Evolutionary conservation across 1,140 invertebrate genomes (phyloP).

Genomic region (Plutomurus gul): DNA sequence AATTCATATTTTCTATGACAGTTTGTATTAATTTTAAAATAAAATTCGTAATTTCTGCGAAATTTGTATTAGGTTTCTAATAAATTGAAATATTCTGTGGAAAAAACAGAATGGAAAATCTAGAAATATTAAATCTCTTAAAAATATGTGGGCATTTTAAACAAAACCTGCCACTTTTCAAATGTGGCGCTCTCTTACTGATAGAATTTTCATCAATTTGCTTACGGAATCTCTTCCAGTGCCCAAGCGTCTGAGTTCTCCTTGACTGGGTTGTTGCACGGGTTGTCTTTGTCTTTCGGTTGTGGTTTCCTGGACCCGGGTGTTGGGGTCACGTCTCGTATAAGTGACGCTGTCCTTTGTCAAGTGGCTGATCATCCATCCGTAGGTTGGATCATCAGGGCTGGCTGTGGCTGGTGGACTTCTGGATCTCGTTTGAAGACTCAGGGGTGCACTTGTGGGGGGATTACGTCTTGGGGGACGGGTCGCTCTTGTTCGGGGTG

Average conservation of each 20-base stretch:
- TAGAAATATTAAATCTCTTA: too few species aligned
- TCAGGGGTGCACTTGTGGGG: not conserved
- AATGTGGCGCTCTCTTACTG: too few species aligned
- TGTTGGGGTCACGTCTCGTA: not conserved
- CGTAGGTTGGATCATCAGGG: not conserved
- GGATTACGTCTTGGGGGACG: not conserved
- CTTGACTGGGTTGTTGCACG: not conserved
- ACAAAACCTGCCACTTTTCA: too few species aligned
- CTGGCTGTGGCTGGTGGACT: not conserved
- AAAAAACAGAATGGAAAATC: too few species aligned
- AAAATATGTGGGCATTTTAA: too few species aligned
- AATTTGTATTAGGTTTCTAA: too few species aligned
- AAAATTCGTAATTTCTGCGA: too few species aligned
- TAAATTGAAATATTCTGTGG: too few species aligned
- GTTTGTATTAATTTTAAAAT: too few species aligned
- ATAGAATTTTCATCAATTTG: too few species aligned
- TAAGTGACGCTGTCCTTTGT: not conserved
- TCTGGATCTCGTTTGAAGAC: not conserved
- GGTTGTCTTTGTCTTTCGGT: not conserved
- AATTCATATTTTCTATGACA: too few species aligned
- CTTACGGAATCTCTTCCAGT: not conserved
- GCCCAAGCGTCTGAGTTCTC: not conserved
- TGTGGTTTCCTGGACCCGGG: not conserved
- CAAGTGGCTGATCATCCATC: not conserved
- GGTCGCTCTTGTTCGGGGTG: not conserved